Conservation (phyloP, 2,797 vertebrate species). For the Hoplostethus atlanticus region DNA sequence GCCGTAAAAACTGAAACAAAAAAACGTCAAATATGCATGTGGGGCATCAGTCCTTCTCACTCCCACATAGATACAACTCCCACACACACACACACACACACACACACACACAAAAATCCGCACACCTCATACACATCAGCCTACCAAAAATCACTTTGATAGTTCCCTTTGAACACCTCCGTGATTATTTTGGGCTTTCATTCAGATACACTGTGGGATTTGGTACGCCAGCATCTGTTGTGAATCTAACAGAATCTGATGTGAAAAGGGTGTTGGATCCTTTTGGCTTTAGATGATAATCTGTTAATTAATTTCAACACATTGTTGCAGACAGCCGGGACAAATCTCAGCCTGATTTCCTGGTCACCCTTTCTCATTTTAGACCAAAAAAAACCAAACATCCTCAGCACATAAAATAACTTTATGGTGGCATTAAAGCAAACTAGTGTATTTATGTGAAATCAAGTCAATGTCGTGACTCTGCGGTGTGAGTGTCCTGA, state of each 20-base stretch:
- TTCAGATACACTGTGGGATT: conserved; percentile 11
- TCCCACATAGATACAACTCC: conserved; percentile 36
- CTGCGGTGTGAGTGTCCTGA: not conserved
- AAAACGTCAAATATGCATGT: conserved; percentile 29
- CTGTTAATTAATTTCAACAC: conserved; percentile 32
- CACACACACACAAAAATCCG: not conserved
- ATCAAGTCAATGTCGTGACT: not conserved
- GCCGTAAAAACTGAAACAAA: conserved; percentile 13
- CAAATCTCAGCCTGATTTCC: conserved; percentile 3
- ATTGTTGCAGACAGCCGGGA: not conserved
- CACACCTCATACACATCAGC: conserved; percentile 2
- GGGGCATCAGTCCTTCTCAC: conserved; percentile 32
- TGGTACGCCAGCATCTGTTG: conserved; percentile 33
- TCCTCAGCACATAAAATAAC: not conserved
- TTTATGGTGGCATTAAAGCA: not conserved
- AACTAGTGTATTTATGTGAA: not conserved
- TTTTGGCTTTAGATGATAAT: conserved; percentile 31
- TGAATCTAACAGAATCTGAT: conserved; percentile 28
- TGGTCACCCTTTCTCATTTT: not conserved
- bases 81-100: conserved; percentile 18
- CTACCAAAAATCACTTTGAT: conserved; percentile 32
- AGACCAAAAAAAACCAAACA: conserved; percentile 4
- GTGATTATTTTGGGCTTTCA: conserved; percentile 45
- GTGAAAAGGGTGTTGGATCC: conserved; percentile 14
- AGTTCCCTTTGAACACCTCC: conserved; percentile 51